These are phyloP conservation scores for Grammomys dolichurus DNA, from an alignment of 2,113 vertebrate species.

Conservation along the genomic window DNA sequence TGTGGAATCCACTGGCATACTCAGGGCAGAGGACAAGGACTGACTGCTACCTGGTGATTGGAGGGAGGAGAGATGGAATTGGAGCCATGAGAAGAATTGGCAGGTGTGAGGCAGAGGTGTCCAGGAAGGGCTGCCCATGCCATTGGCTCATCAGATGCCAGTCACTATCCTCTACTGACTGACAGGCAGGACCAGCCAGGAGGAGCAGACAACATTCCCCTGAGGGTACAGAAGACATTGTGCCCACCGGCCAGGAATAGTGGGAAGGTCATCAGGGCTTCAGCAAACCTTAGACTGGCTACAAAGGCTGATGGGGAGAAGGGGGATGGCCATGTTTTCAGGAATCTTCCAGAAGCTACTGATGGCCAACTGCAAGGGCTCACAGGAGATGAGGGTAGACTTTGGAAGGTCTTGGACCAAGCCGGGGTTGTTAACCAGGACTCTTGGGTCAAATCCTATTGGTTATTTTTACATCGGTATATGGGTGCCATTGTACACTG, in stretches of 20 bases:
- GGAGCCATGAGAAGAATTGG: neutral
- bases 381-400: no score
- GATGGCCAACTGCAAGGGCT: neutral
- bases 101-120: neutral
- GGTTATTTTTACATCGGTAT: neutral
- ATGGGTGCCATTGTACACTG: no score
- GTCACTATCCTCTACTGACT: neutral
- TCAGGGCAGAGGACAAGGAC: neutral
- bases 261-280: neutral
- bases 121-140: neutral
- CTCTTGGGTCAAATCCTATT: no score
- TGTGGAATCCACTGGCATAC: neutral
- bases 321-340: neutral
- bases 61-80: neutral
- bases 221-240: neutral
- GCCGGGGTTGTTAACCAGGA: accelerated
- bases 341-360: neutral
- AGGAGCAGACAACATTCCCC: neutral
- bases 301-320: neutral
- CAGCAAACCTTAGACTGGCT: no score
- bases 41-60: neutral
- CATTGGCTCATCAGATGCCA: neutral
- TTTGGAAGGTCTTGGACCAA: neutral
- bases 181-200: neutral
- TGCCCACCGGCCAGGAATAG: neutral